Base-by-base conservation (phyloP, 2,797 vertebrate genomes). In the Forpus xanthops region DNA sequence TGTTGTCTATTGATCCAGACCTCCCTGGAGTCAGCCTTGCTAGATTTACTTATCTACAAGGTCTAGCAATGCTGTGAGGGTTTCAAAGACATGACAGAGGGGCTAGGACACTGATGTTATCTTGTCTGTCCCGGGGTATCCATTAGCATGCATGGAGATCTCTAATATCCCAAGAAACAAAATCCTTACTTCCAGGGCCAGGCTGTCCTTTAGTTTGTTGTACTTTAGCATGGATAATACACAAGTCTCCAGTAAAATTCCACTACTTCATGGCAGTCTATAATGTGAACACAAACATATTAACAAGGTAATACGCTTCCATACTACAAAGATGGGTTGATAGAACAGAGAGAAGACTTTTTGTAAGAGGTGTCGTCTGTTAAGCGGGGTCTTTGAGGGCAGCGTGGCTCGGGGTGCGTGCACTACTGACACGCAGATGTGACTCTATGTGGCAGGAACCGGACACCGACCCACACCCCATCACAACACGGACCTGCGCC, bases 321-420 rank as follows among this genome's bases (percentile, higher is more conserved):
- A 8, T 0, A 2, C 35, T 2, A 0, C 0, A 5, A 12, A 37
- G 31, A 14, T 0, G 3, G 23, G 35, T 5, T 12, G 49, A 15
- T 6, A 7, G 4, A 50, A 50, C 9, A 52, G 49, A 15, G 28
- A 52, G 53, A 56, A 24, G 7, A 35, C n/a, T 24, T 58, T 58
- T 27, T 24, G 4, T 8, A 27, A 60, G 23, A 37, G 33, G 23
- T 2, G 55, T 6, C 10, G 3, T 5, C 28, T 5, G 11, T 9
- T 14, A 6, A 9, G 1, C 30, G 19, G 4, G 20, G 53, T 28
- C 39, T 13, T 11, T 5, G 37, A 23, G 37, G n/a, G 60, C 60
- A 73, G 76, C 50, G 15, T 7, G 55, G 64, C 49, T 13, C 44
- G 0, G 44, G 16, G 19, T 6, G 27, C 5, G 3, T 0, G 15